Percentiles rank a stretch among this genome's conserved stretches.
These are phyloP conservation scores for Phyllotis vaccarum DNA, from an alignment of 2,797 vertebrate genomes.

Conservation along the genomic window DNA sequence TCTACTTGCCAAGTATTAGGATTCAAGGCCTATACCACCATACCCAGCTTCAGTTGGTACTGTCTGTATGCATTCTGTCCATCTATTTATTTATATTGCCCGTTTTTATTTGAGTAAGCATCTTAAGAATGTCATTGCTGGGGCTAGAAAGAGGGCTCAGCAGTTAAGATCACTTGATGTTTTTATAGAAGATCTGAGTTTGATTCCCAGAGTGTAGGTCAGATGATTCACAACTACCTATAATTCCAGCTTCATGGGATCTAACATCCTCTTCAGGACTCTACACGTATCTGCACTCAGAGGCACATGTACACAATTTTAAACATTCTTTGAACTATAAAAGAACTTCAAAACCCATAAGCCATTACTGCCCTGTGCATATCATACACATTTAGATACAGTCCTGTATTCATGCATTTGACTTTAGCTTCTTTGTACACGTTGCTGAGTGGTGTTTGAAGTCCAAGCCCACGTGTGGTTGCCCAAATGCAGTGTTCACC, in stretches of 20 bases:
- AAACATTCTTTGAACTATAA: not conserved
- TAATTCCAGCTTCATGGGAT: not conserved
- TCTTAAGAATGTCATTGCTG: not conserved
- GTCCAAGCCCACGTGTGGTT: not conserved
- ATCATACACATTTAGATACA: not conserved
- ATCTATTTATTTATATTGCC: not conserved
- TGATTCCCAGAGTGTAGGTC: not conserved
- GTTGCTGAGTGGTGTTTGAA: not conserved
- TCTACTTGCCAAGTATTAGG: not conserved
- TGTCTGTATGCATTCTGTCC: not conserved
- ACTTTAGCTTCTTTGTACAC: not conserved
- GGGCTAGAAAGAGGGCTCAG: not conserved
- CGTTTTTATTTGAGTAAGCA: slow-evolving; percentile 8
- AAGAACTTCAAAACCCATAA: not conserved
- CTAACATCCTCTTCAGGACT: not conserved
- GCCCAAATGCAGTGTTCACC: not conserved
- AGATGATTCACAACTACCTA: not conserved
- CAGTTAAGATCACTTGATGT: not conserved
- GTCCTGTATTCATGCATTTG: not conserved
- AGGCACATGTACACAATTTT: not conserved
- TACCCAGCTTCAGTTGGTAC: not conserved
- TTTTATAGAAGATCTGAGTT: not conserved
- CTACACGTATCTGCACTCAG: not conserved
- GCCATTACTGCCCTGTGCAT: not conserved
- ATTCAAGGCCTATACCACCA: not conserved